Base-by-base conservation (phyloP, 2,797 vertebrate species). In the Danionella dracula region DNA sequence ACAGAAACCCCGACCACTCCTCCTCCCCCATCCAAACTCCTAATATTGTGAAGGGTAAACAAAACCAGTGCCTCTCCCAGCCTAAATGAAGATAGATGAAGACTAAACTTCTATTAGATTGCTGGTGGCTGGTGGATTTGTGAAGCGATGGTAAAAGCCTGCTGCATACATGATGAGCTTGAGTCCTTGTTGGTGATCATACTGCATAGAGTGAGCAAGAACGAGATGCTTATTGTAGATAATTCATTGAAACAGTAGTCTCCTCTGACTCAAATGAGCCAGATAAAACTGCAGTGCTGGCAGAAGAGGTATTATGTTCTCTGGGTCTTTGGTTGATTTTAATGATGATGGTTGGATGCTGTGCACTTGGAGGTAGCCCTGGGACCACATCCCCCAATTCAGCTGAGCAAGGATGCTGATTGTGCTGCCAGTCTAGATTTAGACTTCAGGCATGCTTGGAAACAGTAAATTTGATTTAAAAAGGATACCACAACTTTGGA, bases 271-370 rank as follows among this genome's bases (percentile, higher is more conserved):
- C 82, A 58, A 75, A 84, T 78, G 83, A 83, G 76, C 56, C 64
- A 9, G 42, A 45, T 50, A 69, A 87, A 88, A 81, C 79, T 89
- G 87, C 84, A 19, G 79, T 81, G 78, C 73, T 80, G 84, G 89
- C 88, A 89, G 73, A 85, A 83, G 75, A 13, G 58, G 77, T 85
- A 85, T 84, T 87, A 84, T 74, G 73, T 81, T 85, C 82, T 77
- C 46, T 62, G 51, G 70, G 56, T 61, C 45, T 48, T 59, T 27
- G 51, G 55, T 71, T 23, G 56, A 48, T 78, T 76, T 70, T 89
- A 89, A 90, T 87, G 86, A 88, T 86, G 85, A 83, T 85, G 81
- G 82, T 77, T 81, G 76, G 75, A 73, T 76, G 84, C 78, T 83
- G 86, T 84, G 85, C 84, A 71, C 80, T 81, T 53, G 74, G 83